phyloP scores from a whole-genome alignment of 2,888 invertebrate species.

The Crepidodera aurea region DNA sequence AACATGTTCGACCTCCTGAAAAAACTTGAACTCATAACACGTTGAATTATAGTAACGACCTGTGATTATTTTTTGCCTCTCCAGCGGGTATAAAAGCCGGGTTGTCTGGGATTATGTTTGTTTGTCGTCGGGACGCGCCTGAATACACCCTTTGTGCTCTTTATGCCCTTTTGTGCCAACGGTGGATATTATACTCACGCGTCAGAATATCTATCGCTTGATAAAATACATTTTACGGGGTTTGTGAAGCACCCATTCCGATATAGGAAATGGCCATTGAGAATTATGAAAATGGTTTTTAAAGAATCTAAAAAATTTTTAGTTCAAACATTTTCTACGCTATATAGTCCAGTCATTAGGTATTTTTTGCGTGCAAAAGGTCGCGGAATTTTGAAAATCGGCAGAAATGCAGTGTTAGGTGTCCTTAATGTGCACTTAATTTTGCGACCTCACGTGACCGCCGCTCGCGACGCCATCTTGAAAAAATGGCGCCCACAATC shows the following conservation, averaged over 20 bases:
- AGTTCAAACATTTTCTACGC: too few relatives aligned
- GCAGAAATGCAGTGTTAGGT: too few relatives aligned
- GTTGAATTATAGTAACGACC: constrained; percentile 30
- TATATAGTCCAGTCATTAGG: too few relatives aligned
- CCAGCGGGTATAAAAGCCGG: constrained; percentile 16
- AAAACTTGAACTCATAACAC: constrained; percentile 21
- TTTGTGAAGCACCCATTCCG: not conserved
- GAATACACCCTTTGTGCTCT: constrained; percentile 40
- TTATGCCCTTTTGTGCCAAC: constrained; percentile 29
- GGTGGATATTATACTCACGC: constrained; percentile 38
- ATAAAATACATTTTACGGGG: constrained; percentile 18
- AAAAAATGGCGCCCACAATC: too few relatives aligned
- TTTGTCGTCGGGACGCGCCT: constrained; percentile 31
- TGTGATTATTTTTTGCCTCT: constrained; percentile 31
- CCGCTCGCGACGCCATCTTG: too few relatives aligned
- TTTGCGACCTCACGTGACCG: too few relatives aligned
- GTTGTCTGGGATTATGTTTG: constrained; percentile 35
- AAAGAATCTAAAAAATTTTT: too few relatives aligned
- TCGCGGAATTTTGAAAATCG: too few relatives aligned
- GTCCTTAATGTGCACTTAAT: too few relatives aligned
- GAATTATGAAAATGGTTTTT: not conserved
- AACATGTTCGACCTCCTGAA: not conserved
- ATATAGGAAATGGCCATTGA: not conserved
- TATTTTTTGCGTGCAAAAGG: too few relatives aligned
- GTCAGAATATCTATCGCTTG: constrained; percentile 36